Conservation (phyloP, 2,888 invertebrate species). For the Molanna angustata region DNA sequence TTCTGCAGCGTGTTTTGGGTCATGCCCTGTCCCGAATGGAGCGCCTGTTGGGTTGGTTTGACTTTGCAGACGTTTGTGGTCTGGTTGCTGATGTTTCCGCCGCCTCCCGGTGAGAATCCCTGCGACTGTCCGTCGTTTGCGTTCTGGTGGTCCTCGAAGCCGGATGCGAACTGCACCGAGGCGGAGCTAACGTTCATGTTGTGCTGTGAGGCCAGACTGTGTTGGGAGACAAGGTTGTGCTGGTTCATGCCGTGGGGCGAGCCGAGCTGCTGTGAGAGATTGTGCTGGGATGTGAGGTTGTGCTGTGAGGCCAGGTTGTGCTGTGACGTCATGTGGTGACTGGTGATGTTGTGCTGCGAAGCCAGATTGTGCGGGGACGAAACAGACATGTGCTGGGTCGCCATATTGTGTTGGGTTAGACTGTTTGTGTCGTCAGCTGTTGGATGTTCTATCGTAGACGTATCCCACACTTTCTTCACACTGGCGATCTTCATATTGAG, state of each 20-base stretch:
- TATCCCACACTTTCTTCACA: conserved; percentile 88
- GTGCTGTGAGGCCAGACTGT: conserved; percentile 34
- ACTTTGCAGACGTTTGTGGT: conserved; percentile 75
- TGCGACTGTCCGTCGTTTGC: conserved; percentile 34
- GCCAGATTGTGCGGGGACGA: conserved; percentile 26
- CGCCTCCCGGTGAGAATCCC: conserved; percentile 30
- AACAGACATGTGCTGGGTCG: conserved; percentile 28
- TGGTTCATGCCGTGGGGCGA: conserved; percentile 29
- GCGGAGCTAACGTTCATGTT: conserved; percentile 37
- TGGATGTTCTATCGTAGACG: conserved; percentile 59
- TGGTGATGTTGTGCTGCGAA: conserved; percentile 25
- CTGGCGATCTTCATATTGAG: conserved; percentile 92
- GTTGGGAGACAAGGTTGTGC: conserved; percentile 28
- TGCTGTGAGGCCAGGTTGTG: conserved; percentile 26
- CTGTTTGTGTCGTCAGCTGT: conserved; percentile 52
- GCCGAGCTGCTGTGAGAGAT: conserved; percentile 44
- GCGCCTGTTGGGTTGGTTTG: conserved; percentile 79
- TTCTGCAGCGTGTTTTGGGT: conserved; percentile 40
- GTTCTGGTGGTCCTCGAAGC: conserved; percentile 43
- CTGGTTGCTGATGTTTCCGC: conserved; percentile 25
- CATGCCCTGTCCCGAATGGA: conserved; percentile 38
- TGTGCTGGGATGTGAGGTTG: conserved; percentile 33
- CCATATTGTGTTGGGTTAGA: conserved; percentile 35
- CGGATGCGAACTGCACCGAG: conserved; percentile 23
- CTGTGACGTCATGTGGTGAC: conserved; percentile 23